These are phyloP conservation scores for Heliconius nattereri DNA, from an alignment of 1,140 invertebrate species.

Conservation along the genomic window DNA sequence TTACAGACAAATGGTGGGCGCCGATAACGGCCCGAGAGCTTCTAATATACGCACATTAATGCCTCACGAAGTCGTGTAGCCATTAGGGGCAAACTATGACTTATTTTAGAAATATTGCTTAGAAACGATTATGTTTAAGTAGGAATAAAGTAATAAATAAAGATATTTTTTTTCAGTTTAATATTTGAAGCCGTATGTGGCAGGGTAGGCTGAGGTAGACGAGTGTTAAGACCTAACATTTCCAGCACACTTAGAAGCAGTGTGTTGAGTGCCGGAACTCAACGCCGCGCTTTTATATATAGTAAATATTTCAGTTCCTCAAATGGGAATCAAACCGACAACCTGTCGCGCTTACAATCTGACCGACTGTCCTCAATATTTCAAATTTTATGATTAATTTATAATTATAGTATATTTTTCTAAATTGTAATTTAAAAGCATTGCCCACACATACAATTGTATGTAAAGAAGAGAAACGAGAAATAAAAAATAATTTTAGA, in stretches of 20 bases:
- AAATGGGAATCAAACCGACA: too few relatives aligned
- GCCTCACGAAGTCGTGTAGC: background rate
- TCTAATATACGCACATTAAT: constrained; percentile 47
- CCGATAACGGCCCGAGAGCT: constrained; percentile 58
- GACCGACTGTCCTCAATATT: too few relatives aligned
- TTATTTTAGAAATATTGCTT: background rate
- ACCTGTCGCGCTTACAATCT: too few relatives aligned
- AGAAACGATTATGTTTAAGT: background rate
- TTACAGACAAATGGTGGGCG: constrained; percentile 61
- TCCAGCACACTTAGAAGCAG: too few relatives aligned
- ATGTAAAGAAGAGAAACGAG: background rate
- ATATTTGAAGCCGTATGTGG: too few relatives aligned
- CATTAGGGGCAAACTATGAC: background rate
- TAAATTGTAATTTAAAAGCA: background rate
- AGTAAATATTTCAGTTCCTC: too few relatives aligned
- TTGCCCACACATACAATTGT: background rate
- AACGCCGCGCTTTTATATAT: too few relatives aligned
- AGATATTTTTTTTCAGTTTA: background rate
- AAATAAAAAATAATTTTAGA: constrained; percentile 26
- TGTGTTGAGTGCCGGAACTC: too few relatives aligned
- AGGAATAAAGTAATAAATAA: background rate
- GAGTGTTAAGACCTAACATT: too few relatives aligned
- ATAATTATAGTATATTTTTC: too few relatives aligned
- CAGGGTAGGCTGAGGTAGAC: too few relatives aligned
- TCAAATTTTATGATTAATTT: too few relatives aligned